Evolutionary conservation across 92 coral and sea anemone species (phyloP).

Genomic region (Zoanthus gigantus): DNA sequence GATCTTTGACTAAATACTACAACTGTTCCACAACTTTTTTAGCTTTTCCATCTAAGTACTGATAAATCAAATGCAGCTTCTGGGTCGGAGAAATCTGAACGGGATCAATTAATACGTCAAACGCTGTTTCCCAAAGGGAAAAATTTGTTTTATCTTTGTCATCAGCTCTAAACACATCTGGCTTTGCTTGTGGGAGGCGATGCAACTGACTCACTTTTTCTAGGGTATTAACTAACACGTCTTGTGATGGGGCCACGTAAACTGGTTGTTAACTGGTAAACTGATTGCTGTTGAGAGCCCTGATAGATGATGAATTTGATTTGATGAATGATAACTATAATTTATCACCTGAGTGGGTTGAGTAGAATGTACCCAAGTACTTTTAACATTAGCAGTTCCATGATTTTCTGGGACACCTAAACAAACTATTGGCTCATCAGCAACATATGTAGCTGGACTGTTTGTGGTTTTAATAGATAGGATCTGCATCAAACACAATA

Average conservation of each 20-base stretch:
- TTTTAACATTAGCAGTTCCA: constrained; percentile 11
- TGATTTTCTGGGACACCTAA: constrained; percentile 1
- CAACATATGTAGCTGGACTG: background rate
- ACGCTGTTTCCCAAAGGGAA: constrained; percentile 53
- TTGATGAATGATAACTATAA: background rate
- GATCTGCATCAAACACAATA: constrained; percentile 7
- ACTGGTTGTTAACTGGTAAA: too few relatives aligned
- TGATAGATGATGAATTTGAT: constrained; percentile 1
- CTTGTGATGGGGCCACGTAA: constrained; percentile 40
- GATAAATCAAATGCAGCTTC: constrained; percentile 71
- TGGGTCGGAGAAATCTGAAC: constrained; percentile 59
- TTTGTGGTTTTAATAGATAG: constrained; percentile 26
- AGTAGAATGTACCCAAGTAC: constrained; percentile 25
- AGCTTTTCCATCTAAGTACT: background rate
- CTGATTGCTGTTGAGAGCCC: background rate
- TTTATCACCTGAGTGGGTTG: background rate
- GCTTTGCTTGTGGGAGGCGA: constrained; percentile 68
- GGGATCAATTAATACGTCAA: constrained; percentile 46
- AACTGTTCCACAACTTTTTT: too few relatives aligned
- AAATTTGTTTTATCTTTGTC: constrained; percentile 50
- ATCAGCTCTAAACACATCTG: constrained; percentile 47
- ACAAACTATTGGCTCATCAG: background rate
- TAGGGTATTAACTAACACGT: constrained; percentile 55
- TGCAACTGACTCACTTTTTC: constrained; percentile 60
- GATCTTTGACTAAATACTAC: background rate